Evolutionary conservation across 2,113 vertebrate species (phyloP).

Genomic region (Xiphorhynchus elegans): DNA sequence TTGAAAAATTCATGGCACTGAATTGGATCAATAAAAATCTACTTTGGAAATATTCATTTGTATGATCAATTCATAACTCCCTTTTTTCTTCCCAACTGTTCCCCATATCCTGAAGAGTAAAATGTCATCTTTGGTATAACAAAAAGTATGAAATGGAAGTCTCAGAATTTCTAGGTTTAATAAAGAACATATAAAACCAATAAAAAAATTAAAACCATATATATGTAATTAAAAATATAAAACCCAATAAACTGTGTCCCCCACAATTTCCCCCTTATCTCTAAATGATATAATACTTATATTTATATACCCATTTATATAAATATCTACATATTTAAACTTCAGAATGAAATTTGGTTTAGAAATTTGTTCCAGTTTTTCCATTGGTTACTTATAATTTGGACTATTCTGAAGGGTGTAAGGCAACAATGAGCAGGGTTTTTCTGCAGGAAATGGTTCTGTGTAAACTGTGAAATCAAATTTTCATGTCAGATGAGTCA

Average conservation of each 20-base stretch:
- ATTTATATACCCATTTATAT: neutral
- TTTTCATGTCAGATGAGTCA: neutral
- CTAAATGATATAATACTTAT: neutral
- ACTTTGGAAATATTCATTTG: neutral
- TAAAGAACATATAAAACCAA: neutral
- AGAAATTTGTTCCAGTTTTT: neutral
- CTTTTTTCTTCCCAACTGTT: neutral
- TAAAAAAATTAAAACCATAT: fast-evolving
- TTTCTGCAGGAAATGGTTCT: neutral
- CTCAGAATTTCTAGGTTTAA: neutral
- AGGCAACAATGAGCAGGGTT: neutral
- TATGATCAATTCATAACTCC: neutral
- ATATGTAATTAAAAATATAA: neutral
- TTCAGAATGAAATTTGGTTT: neutral
- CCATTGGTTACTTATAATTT: neutral
- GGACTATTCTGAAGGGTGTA: neutral
- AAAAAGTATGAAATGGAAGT: neutral
- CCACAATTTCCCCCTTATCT: neutral
- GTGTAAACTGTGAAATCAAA: neutral
- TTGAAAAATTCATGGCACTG: neutral
- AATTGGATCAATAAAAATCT: neutral
- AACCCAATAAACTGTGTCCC: neutral
- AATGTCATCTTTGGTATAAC: neutral
- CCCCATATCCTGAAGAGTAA: neutral
- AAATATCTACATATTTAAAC: neutral